A percentile compares a stretch with the other conserved stretches of the same genome.
phyloP scores from a whole-genome alignment of 2,113 vertebrate species.

The Ciconia boyciana region DNA sequence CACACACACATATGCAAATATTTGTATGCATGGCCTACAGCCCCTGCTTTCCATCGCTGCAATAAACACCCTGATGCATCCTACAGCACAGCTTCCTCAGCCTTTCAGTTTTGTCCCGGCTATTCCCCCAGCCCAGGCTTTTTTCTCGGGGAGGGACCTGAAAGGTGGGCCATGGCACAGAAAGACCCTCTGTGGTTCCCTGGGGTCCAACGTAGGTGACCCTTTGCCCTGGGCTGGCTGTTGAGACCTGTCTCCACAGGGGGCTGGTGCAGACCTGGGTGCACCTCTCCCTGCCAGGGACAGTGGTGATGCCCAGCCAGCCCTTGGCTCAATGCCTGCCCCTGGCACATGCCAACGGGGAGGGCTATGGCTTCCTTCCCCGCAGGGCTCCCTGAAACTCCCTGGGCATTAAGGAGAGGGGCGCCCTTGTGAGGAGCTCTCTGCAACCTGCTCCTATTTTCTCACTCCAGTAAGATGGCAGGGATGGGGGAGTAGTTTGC shows the following conservation, averaged over 20 bases:
- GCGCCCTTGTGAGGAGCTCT: background rate
- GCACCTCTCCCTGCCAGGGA: background rate
- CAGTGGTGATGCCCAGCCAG: background rate
- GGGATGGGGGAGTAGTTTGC: background rate
- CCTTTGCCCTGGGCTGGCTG: background rate
- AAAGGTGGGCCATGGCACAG: background rate
- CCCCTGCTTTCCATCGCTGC: background rate
- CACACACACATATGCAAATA: background rate
- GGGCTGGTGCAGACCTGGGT: background rate
- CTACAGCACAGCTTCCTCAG: background rate
- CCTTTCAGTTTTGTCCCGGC: background rate
- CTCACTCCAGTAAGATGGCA: background rate
- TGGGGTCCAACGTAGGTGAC: background rate
- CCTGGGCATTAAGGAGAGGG: background rate
- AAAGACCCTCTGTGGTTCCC: background rate
- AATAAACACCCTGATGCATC: background rate
- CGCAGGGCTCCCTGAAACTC: background rate
- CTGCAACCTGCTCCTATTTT: background rate
- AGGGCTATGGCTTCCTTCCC: background rate
- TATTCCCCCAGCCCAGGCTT: background rate
- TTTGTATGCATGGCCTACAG: background rate
- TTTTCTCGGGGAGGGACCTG: background rate
- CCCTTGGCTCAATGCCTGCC: background rate
- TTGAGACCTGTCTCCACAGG: background rate
- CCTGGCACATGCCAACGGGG: fast-evolving